phyloP scores from a whole-genome alignment of 2,888 invertebrate species.

The Zygogramma bicolorata region DNA sequence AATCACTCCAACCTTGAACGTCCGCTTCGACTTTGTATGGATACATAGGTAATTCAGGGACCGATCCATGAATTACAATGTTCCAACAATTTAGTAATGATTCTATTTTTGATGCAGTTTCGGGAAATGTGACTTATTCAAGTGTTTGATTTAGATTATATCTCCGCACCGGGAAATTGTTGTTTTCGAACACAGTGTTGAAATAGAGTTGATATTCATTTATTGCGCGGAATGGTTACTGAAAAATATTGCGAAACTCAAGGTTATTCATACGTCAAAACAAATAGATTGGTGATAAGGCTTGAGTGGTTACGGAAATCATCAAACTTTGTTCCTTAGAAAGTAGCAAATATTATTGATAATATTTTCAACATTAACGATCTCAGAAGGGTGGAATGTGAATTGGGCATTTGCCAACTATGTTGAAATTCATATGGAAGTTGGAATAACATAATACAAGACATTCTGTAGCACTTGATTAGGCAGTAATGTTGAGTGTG shows the following conservation, averaged over 20 bases:
- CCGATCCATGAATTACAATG: slow-evolving; percentile 23
- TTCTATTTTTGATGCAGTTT: slow-evolving; percentile 28
- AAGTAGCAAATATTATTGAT: no score
- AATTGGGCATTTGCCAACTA: no score
- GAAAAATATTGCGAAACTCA: slow-evolving; percentile 15
- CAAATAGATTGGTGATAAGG: slow-evolving; percentile 11
- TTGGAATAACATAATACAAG: no score
- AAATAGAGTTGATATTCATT: slow-evolving; percentile 20
- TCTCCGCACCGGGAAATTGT: not conserved
- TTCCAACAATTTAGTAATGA: slow-evolving; percentile 18
- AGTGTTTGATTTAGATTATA: slow-evolving; percentile 25
- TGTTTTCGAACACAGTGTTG: slow-evolving; percentile 2
- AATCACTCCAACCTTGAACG: slow-evolving; percentile 30
- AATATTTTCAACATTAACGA: no score
- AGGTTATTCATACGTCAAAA: slow-evolving; percentile 5
- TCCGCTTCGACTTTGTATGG: slow-evolving; percentile 27
- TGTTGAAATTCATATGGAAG: no score
- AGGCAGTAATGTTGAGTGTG: no score
- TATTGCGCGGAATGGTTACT: slow-evolving; percentile 25
- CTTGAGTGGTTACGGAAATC: not conserved
- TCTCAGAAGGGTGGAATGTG: no score
- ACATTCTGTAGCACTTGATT: no score
- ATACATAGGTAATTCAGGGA: slow-evolving; percentile 28
- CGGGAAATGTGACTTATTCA: slow-evolving; percentile 26
- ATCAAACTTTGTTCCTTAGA: not conserved